Conservation (phyloP, 1,140 invertebrate genomes). For the Cyclina sinensis region DNA sequence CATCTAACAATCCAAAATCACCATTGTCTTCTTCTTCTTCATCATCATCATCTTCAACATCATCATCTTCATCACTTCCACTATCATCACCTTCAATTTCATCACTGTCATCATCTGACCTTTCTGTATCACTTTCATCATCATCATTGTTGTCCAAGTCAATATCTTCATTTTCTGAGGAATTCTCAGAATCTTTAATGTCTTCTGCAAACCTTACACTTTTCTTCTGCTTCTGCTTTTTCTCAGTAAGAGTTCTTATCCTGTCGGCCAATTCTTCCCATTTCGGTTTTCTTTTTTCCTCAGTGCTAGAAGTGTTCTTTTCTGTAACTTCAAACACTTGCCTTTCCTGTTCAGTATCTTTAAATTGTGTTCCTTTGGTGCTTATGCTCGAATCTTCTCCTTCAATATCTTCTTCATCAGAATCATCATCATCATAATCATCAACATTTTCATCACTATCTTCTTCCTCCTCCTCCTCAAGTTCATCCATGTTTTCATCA, state of each 20-base stretch:
- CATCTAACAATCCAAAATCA: conserved; percentile 11
- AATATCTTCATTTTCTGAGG: conserved; percentile 29
- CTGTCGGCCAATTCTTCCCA: conserved; percentile 71
- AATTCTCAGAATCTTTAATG: conserved; percentile 46
- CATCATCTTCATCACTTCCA: conserved; percentile 44
- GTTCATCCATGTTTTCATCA: conserved; percentile 78
- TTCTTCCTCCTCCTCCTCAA: conserved; percentile 54
- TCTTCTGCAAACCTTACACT: conserved; percentile 47
- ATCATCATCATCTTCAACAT: conserved; percentile 33
- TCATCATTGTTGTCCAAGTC: conserved; percentile 36
- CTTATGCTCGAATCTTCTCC: conserved; percentile 44
- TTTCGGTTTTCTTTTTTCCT: conserved; percentile 67
- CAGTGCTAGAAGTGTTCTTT: neutral
- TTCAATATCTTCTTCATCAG: neutral
- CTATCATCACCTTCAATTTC: conserved; percentile 57
- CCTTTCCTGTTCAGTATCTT: neutral
- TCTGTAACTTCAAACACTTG: neutral
- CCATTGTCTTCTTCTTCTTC: conserved; percentile 42
- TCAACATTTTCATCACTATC: conserved; percentile 42
- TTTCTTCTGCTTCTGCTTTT: conserved; percentile 59
- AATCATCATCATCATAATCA: conserved; percentile 15
- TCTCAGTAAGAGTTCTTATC: conserved; percentile 38
- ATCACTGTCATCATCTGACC: conserved; percentile 52
- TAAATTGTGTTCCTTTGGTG: neutral
- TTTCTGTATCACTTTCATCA: conserved; percentile 50